phyloP scores from a whole-genome alignment of 2,113 vertebrate genomes.

The Psophia crepitans region DNA sequence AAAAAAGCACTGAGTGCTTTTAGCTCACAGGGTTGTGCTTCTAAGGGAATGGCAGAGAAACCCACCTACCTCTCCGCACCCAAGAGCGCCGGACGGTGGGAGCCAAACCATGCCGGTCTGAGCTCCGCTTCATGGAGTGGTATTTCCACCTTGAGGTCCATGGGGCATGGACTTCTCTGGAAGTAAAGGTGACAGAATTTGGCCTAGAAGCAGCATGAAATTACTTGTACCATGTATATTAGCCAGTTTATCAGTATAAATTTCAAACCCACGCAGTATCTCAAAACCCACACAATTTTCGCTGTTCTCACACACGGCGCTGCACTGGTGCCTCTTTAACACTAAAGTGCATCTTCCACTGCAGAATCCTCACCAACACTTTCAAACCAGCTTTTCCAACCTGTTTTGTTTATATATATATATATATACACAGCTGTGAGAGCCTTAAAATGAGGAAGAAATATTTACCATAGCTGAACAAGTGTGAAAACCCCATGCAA shows the following conservation, averaged over 20 bases:
- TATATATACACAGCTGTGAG: not conserved
- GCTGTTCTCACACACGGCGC: accelerated
- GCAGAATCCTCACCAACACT: not conserved
- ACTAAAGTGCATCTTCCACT: not conserved
- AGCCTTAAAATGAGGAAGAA: not conserved
- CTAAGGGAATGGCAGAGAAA: not conserved
- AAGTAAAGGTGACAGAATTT: not conserved
- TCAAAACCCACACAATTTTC: not conserved
- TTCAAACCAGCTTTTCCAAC: not conserved
- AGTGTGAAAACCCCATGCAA: not conserved
- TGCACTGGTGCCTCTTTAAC: not conserved
- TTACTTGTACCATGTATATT: not conserved
- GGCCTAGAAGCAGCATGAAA: not conserved
- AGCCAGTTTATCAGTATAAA: not conserved
- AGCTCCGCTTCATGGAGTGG: not conserved
- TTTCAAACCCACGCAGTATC: not conserved
- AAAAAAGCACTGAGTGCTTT: not conserved
- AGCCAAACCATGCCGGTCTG: not conserved
- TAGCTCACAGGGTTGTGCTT: not conserved
- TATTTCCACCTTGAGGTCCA: not conserved
- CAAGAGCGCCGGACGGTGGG: not conserved
- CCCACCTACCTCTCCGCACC: not conserved
- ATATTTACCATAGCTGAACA: not conserved
- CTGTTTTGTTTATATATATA: not conserved
- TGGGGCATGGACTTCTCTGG: not conserved